Evolutionary conservation across 2,797 vertebrate species (phyloP), one percentile per base, ranked within the genome.

Genomic region (Botia kubotai): DNA sequence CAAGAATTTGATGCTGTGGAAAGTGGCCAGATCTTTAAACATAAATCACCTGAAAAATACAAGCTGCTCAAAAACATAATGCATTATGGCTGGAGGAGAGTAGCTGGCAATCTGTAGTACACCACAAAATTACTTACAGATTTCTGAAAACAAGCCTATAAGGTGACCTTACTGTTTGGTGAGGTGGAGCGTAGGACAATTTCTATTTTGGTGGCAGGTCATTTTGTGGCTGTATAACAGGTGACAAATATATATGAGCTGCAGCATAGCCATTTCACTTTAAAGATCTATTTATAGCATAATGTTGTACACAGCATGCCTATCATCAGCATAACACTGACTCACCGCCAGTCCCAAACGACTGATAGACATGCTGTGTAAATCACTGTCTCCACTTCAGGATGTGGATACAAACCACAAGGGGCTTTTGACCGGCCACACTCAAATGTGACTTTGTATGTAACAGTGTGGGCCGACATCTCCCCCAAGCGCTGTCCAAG

Each of bases 121-220:
- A 77, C 85, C 88, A 87, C 77, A 67, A 89, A 85, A 91, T 90
- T 87, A 90, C 90, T 91, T 91, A 86, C 88, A 89, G 90, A 90
- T 86, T 88, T 79, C 70, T 66, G 52, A 73, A 62, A 79, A 80
- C 73, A 72, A 81, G 86, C 84, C 82, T 87, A 85, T 29, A 79
- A 85, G 83, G 83, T 87, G 86, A 90, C 89, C 80, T 84, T 80
- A 80, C 77, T 66, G 80, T 88, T 88, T 89, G 86, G 85, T 85
- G 77, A 79, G 52, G 57, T 26, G 71, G 60, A 36, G 63, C 2
- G 6, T 39, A 81, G 66, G 79, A 65, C 66, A 82, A 87, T 90
- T 91, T 88, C 76, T 69, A 84, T 88, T 83, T 81, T 81, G 75
- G 86, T 86, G 80, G 83, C 79, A 87, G 83, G 88, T 83, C 75